A percentile compares a stretch with the other conserved stretches of the same genome.
phyloP scores from a whole-genome alignment of 35 echinoderm and acorn worm species.

The Ptychodera flava region DNA sequence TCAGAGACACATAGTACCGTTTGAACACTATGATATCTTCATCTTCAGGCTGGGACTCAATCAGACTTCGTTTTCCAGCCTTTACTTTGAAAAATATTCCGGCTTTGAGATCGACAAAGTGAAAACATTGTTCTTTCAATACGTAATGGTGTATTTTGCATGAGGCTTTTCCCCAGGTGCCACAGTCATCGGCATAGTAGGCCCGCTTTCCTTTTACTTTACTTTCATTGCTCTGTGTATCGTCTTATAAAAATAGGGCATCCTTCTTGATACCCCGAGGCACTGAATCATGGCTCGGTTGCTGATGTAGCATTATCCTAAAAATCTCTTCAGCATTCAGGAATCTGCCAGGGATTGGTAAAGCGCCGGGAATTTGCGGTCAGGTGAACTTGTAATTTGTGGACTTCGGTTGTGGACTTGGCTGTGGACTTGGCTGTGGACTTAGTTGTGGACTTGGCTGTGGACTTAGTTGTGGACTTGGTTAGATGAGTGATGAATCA shows the following conservation, averaged over 20 bases:
- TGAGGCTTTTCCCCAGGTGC: background rate
- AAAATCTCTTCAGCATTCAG: background rate
- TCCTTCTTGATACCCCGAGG: background rate
- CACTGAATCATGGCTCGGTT: background rate
- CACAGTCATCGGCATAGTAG: background rate
- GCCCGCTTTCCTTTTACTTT: background rate
- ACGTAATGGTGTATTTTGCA: background rate
- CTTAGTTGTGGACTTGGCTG: too few species aligned
- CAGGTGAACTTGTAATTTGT: too few species aligned
- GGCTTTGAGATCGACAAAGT: background rate
- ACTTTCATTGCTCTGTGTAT: background rate
- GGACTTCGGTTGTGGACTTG: too few species aligned
- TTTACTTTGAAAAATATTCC: background rate
- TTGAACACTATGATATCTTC: background rate
- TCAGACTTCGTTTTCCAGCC: background rate
- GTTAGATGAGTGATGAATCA: too few species aligned
- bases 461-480: too few species aligned
- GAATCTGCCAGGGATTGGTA: background rate
- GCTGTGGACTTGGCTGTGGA: too few species aligned
- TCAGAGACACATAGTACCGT: background rate
- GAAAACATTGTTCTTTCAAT: background rate
- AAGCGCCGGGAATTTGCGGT: background rate
- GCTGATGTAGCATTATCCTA: background rate
- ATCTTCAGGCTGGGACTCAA: background rate
- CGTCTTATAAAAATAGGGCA: background rate